These are phyloP conservation scores for Paedocypris micromegethes DNA, from an alignment of 2,797 vertebrate genomes.

Conservation along the genomic window DNA sequence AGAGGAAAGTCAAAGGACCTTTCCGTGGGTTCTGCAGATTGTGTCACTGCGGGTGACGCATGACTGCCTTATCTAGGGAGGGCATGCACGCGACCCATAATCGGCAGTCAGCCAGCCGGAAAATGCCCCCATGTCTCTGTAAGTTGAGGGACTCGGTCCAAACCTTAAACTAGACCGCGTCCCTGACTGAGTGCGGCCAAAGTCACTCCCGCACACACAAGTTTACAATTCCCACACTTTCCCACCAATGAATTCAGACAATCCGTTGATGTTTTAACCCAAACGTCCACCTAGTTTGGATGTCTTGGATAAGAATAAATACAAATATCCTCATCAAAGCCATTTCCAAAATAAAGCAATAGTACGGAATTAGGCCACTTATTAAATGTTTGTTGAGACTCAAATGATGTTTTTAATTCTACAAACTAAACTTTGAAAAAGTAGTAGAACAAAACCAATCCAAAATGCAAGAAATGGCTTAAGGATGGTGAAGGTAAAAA, in stretches of 20 bases:
- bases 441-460: no score
- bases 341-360: no score
- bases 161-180: constrained; percentile 24
- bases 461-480: no score
- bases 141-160: constrained; percentile 27
- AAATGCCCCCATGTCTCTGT: constrained; percentile 33
- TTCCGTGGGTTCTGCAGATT: constrained; percentile 23
- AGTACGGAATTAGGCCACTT: no score
- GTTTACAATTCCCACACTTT: constrained; percentile 2
- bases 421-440: no score
- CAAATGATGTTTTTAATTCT: no score
- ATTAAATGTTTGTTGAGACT: no score
- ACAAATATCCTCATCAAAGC: no score
- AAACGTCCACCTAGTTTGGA: no score
- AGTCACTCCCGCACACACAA: constrained; percentile 7
- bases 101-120: constrained; percentile 35
- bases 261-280: background rate
- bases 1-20: constrained; percentile 9
- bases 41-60: constrained; percentile 30
- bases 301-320: no score
- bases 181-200: constrained; percentile 3
- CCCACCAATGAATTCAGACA: background rate
- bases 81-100: constrained; percentile 42
- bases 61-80: constrained; percentile 32
- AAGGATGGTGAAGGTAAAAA: no score